Evolutionary conservation across 2,888 invertebrate genomes (phyloP), one percentile per base, ranked within the genome.

Genomic region (Yponomeuta evonymella): DNA sequence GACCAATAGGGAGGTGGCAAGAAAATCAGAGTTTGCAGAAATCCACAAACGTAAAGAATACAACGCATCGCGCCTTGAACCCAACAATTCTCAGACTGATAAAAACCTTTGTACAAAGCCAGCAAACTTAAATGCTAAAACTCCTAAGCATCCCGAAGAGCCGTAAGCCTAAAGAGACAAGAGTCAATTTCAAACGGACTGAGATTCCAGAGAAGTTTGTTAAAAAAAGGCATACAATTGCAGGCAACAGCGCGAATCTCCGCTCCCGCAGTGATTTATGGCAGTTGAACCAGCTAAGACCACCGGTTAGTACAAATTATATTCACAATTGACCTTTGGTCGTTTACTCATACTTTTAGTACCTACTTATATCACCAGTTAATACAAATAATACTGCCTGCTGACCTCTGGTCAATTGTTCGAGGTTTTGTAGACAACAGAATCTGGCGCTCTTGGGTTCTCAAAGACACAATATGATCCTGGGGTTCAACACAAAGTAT

Each of bases 211-310:
- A 23, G 11, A 68, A 51, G 51, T 51, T 68, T 48, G 48, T 51
- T 23, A 23, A 67, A 67, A 23, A 48, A 67, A 67, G n/a, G 43
- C 15, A 51, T 78, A 79, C 78, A 78, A 77, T 73, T 72, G 76
- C 72, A 75, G 73, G 74, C 79, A 79, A 72, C 78, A 75, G 75
- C 75, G 80, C 81, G 81, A 74, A 81, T 79, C 79, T 80, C 81
- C 82, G 78, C 74, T 73, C 73, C 74, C 75, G 68, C 73, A 68
- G 78, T 79, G 79, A 77, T 79, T 78, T 79, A 79, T 77, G 77
- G 73, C 62, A 51, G 12, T 51, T 30, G 51, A 58, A 58, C 51
- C 51, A 58, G 51, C 15, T 58, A 58, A 58, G 51, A 15, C 51
- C 51, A 58, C 51, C 51, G 15, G 51, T 12, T 15, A 58, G 51